Base-by-base conservation (phyloP, 2,113 vertebrate species). In the Cygnus buccinator region DNA sequence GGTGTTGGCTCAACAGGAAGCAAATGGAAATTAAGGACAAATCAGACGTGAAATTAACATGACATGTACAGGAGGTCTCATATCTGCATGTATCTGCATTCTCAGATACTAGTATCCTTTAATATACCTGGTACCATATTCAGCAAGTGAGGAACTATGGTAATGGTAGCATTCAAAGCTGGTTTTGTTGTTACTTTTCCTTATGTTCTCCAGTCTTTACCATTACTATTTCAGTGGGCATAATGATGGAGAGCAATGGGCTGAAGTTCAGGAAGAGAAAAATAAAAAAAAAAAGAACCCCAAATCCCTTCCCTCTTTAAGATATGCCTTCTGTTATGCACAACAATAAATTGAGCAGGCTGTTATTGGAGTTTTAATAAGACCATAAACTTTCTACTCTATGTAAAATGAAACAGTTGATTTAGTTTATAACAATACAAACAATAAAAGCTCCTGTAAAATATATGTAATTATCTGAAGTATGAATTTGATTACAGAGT, bases 301-400 rank as follows among this genome's bases (percentile, higher is more conserved):
- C 5, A 33, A 58, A 84, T 29, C 18, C 20, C 13, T 66, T 66
- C 18, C 3, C 3, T 48, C 5, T 87, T 78, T 75, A 35, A 85
- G 43, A 28, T 62, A 23, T 7, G 7, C 11, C 3, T 74, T 75
- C 59, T 75, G 5, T 82, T 89, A 89, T 52, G 12, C 39, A 25
- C 33, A 78, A 21, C 16, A 68, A 61, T 70, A 87, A 94, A 83
- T 94, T 79, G 19, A 78, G 55, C 39, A 59, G 4, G 2, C 25
- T 95, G 35, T 58, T 93, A 21, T 41, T 86, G 31, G 44, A 85
- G 17, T 71, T 74, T 92, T 84, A 88, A 83, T 93, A 75, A 92
- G n/a, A 33, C n/a, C 79, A 82, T 95, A 91, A 66, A 89, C 20
- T 94, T 94, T 92, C 70, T 84, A 43, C 19, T 94, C 22, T 84